Percentiles rank a stretch among this genome's conserved stretches.
Evolutionary conservation across 2,113 vertebrate genomes (phyloP).

Genomic region (Saccopteryx leptura): DNA sequence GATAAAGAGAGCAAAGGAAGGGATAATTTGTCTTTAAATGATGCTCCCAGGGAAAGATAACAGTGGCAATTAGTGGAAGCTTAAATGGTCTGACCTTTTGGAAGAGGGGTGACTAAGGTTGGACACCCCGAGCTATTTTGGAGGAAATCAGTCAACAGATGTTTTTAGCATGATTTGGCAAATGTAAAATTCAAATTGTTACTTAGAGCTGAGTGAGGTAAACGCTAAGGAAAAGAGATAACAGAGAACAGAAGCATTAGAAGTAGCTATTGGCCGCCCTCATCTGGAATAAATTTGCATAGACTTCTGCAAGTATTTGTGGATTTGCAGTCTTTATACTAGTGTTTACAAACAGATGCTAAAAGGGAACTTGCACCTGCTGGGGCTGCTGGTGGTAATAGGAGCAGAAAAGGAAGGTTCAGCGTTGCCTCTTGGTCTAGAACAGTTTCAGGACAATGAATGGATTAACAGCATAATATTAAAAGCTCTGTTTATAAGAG

Average conservation of each 20-base stretch:
- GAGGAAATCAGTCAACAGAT: constrained; percentile 60
- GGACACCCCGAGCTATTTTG: constrained; percentile 54
- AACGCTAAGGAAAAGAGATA: not conserved
- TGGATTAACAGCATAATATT: constrained; percentile 15
- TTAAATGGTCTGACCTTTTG: constrained; percentile 62
- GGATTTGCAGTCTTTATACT: constrained; percentile 3
- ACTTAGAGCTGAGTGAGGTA: constrained; percentile 56
- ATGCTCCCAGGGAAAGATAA: constrained; percentile 37
- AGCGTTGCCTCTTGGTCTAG: not conserved
- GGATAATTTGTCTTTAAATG: constrained; percentile 69
- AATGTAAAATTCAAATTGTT: constrained; percentile 67
- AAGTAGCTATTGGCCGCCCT: constrained; percentile 72
- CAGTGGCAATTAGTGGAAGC: constrained; percentile 40
- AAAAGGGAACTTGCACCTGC: constrained; percentile 31
- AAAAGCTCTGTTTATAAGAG: constrained; percentile 46
- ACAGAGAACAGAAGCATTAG: constrained; percentile 58
- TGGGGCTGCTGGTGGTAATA: not conserved
- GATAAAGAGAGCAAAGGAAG: constrained; percentile 58
- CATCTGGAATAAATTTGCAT: constrained; percentile 77
- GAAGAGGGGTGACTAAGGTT: constrained; percentile 48
- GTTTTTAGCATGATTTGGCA: constrained; percentile 61
- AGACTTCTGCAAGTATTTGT: constrained; percentile 51
- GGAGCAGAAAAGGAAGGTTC: not conserved
- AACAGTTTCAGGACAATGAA: not conserved
- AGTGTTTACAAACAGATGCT: constrained; percentile 15